These are phyloP conservation scores for Euspilapteryx auroguttella DNA, from an alignment of 2,888 invertebrate genomes.

Conservation along the genomic window DNA sequence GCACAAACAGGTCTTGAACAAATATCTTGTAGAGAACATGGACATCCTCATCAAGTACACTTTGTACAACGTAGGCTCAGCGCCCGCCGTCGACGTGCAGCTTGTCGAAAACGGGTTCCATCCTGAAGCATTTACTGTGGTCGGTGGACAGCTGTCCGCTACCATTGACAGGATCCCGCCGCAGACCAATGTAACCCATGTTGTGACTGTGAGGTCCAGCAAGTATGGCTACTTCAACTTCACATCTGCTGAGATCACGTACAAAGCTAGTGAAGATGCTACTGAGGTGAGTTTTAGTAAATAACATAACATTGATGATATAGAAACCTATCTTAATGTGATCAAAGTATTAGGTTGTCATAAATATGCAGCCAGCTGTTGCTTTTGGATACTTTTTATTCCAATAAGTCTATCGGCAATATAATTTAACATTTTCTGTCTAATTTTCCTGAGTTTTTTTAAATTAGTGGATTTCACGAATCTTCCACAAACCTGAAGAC, in stretches of 20 bases:
- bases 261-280: constrained; percentile 83
- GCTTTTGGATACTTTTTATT: too few species aligned
- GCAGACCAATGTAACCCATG: constrained; percentile 90
- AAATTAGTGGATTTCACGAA: too few species aligned
- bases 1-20: constrained; percentile 93
- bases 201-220: constrained; percentile 87
- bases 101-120: constrained; percentile 92
- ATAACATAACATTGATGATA: too few species aligned
- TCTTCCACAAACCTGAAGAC: too few species aligned
- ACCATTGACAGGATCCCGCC: constrained; percentile 90
- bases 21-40: constrained; percentile 94
- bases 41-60: constrained; percentile 95
- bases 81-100: constrained; percentile 87
- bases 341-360: too few species aligned
- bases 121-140: constrained; percentile 85
- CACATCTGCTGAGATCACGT: constrained; percentile 90
- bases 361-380: too few species aligned
- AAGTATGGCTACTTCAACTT: constrained; percentile 96
- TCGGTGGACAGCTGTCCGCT: constrained; percentile 83
- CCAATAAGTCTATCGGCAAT: too few species aligned
- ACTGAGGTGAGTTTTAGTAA: constrained; percentile 69
- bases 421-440: too few species aligned
- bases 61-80: constrained; percentile 89
- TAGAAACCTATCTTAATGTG: too few species aligned
- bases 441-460: too few species aligned